A percentile compares a stretch with the other conserved stretches of the same genome.
Evolutionary conservation across 2,113 vertebrate genomes (phyloP).

Genomic region (Cricetomys ansorgei): DNA sequence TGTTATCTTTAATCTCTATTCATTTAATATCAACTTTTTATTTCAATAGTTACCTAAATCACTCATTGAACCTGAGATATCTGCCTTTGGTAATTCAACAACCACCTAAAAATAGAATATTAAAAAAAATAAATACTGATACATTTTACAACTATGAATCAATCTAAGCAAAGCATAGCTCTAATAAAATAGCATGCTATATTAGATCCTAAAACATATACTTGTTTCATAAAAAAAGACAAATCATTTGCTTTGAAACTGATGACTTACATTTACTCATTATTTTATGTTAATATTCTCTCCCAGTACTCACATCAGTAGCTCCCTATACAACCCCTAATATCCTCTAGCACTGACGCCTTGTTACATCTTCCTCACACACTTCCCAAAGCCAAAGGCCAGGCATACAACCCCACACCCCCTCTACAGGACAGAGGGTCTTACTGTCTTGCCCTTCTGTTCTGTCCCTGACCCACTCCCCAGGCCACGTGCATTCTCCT

Average conservation of each 20-base stretch:
- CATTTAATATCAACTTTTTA: constrained; percentile 8
- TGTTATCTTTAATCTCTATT: not conserved
- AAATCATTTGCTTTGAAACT: not conserved
- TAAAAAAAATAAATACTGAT: not conserved
- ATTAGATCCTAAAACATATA: too few species aligned
- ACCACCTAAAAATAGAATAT: constrained; percentile 90
- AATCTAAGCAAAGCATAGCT: not conserved
- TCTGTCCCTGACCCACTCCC: not conserved
- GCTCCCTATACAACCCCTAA: not conserved
- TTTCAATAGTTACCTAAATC: constrained; percentile 91
- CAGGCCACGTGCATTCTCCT: not conserved
- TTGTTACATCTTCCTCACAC: not conserved
- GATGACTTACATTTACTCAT: too few species aligned
- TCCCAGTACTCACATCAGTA: not conserved
- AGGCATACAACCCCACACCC: not conserved
- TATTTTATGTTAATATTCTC: not conserved
- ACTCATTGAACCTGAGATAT: constrained; percentile 93
- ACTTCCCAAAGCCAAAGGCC: not conserved
- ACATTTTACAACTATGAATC: not conserved
- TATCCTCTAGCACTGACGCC: not conserved
- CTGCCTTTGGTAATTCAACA: constrained; percentile 92
- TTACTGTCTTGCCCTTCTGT: not conserved
- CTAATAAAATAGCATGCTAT: not conserved
- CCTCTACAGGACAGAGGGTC: not conserved
- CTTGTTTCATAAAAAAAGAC: not conserved